These are phyloP conservation scores for Aplodontia rufa DNA, from an alignment of 2,113 vertebrate genomes.

Conservation along the genomic window DNA sequence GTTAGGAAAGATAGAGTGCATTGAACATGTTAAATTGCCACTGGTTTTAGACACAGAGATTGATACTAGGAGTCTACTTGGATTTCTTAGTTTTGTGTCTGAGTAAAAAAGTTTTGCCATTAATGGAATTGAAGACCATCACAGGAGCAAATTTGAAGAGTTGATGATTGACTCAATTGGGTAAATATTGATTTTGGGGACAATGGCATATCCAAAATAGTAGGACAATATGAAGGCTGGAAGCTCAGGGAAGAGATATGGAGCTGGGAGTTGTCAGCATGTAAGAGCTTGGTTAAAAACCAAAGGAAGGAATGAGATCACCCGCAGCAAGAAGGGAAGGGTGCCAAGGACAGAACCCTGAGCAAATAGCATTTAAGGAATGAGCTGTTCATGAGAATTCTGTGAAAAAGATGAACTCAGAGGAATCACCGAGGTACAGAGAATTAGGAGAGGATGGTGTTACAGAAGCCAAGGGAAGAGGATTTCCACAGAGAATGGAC, in stretches of 20 bases:
- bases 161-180: neutral
- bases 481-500: neutral
- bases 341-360: neutral
- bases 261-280: neutral
- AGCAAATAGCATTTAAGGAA: neutral
- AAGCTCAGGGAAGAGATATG: neutral
- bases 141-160: neutral
- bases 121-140: neutral
- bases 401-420: neutral
- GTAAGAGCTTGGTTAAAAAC: neutral
- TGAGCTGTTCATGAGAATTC: neutral
- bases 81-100: neutral
- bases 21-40: neutral
- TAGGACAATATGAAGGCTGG: neutral
- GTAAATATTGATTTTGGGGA: neutral
- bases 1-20: neutral
- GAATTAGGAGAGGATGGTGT: neutral
- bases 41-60: neutral
- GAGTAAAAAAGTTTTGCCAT: neutral
- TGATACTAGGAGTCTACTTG: neutral
- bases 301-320: constrained; percentile 35
- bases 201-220: neutral
- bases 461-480: neutral
- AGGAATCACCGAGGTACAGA: neutral
- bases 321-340: neutral